Evolutionary conservation across 2,113 vertebrate species (phyloP).

Genomic region (Myotis yumanensis): DNA sequence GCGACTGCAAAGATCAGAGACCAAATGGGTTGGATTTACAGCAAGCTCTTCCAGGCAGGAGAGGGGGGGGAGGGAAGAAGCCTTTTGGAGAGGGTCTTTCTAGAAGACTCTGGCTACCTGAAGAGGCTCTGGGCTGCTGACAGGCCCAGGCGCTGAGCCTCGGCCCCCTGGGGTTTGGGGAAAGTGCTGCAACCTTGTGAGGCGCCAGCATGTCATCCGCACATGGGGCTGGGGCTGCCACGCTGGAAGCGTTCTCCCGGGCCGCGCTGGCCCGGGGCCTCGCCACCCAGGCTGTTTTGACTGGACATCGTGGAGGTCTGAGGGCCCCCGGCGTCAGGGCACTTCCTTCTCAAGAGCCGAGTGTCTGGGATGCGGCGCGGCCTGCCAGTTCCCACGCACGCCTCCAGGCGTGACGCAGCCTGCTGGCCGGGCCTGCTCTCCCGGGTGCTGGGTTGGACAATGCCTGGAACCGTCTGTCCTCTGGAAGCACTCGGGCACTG

Average conservation of each 20-base stretch:
- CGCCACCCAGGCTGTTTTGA: slow-evolving; percentile 71
- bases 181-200: background rate
- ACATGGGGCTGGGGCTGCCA: background rate
- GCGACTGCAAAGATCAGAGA: background rate
- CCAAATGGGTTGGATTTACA: background rate
- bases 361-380: slow-evolving; percentile 44
- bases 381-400: slow-evolving; percentile 55
- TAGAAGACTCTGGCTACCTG: background rate
- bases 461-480: background rate
- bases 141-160: background rate
- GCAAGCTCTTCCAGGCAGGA: background rate
- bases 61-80: background rate
- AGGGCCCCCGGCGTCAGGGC: slow-evolving; percentile 40
- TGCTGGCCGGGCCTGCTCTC: slow-evolving; percentile 8
- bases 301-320: slow-evolving; percentile 57
- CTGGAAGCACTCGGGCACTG: background rate
- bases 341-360: background rate
- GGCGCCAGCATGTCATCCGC: background rate
- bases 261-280: slow-evolving; percentile 40
- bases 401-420: slow-evolving; percentile 36
- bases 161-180: background rate
- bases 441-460: background rate
- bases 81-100: background rate
- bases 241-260: slow-evolving; percentile 11
- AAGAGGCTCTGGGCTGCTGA: background rate